phyloP scores from a whole-genome alignment of 2,113 vertebrate species.

The Anarrhichthys ocellatus region DNA sequence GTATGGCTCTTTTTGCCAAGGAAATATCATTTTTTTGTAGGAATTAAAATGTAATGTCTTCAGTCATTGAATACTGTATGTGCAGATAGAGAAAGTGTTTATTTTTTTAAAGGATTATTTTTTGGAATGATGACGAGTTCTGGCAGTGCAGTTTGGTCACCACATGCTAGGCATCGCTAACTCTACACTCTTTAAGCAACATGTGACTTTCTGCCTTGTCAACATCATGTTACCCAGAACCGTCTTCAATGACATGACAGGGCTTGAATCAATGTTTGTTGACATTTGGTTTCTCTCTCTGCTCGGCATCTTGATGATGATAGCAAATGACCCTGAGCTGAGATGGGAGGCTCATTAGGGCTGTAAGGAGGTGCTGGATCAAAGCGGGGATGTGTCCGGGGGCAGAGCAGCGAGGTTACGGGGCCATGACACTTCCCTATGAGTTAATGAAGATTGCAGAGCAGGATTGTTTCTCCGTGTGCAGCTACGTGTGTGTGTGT shows the following conservation, averaged over 20 bases:
- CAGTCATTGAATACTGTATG: no score
- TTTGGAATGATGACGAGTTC: constrained; percentile 2
- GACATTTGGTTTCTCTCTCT: neutral
- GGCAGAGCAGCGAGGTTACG: constrained; percentile 40
- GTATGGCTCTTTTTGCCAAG: neutral
- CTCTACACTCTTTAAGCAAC: neutral
- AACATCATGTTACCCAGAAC: neutral
- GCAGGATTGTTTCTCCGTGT: constrained; percentile 15
- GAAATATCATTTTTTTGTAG: no score
- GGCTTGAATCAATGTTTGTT: neutral
- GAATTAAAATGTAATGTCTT: no score
- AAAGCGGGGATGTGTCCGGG: constrained; percentile 50
- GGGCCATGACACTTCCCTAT: constrained; percentile 42
- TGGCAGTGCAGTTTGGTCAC: neutral
- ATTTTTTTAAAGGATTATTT: neutral
- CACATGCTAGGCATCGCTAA: neutral
- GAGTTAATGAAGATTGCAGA: constrained; percentile 51
- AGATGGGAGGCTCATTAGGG: constrained; percentile 60
- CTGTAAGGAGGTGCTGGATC: constrained; percentile 46
- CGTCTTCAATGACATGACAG: constrained; percentile 7
- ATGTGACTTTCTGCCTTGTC: neutral
- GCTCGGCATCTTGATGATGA: constrained; percentile 31
- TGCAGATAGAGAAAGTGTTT: no score
- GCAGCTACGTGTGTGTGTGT: constrained; percentile 12
- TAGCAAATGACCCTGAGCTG: constrained; percentile 43